phyloP scores from a whole-genome alignment of 2,888 invertebrate species.

The Eristalis pertinax region DNA sequence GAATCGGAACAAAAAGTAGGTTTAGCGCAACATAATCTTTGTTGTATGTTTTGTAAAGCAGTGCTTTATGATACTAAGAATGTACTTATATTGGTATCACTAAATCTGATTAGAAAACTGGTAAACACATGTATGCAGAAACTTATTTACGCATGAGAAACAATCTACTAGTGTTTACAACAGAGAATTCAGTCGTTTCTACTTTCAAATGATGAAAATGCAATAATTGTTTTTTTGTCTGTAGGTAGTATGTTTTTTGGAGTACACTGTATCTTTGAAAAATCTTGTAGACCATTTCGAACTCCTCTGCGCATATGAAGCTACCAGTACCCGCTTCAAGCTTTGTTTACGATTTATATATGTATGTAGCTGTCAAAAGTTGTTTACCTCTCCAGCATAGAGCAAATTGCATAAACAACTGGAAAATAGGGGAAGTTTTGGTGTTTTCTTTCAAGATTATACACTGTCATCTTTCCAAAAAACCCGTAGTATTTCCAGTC shows the following conservation, averaged over 20 bases:
- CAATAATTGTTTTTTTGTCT: too few species aligned
- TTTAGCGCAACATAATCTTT: not conserved
- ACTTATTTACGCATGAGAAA: too few species aligned
- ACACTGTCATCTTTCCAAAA: conserved; percentile 31
- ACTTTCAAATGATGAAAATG: too few species aligned
- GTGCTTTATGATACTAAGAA: not conserved
- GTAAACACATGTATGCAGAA: not conserved
- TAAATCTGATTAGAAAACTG: not conserved
- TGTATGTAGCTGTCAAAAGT: conserved; percentile 52
- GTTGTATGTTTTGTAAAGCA: not conserved
- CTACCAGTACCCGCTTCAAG: not conserved
- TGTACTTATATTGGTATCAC: not conserved
- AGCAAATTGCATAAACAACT: conserved; percentile 38
- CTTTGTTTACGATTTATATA: conserved; percentile 48
- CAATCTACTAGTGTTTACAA: too few species aligned
- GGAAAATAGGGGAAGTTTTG: conserved; percentile 50
- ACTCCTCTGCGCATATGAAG: not conserved
- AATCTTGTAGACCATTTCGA: not conserved
- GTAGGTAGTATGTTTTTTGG: too few species aligned
- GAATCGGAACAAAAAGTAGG: not conserved
- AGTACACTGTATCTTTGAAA: not conserved
- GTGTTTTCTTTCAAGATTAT: conserved; percentile 3
- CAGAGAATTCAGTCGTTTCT: too few species aligned
- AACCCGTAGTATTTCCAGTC: conserved; percentile 59
- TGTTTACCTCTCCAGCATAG: conserved; percentile 59